These are phyloP conservation scores for Drosophila lowei DNA, from an alignment of 1,140 invertebrate genomes.

Conservation along the genomic window DNA sequence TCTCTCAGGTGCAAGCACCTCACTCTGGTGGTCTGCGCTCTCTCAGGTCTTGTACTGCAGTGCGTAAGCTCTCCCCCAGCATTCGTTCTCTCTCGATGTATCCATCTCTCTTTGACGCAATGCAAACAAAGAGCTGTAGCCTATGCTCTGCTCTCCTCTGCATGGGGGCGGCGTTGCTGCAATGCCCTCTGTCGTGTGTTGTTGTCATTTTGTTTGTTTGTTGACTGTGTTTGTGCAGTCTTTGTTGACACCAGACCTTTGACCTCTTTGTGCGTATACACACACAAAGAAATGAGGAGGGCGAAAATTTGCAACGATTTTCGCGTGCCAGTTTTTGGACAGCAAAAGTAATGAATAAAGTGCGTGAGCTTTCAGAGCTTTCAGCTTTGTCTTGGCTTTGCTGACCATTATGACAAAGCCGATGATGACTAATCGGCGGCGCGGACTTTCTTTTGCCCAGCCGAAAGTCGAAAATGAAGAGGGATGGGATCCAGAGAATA, in stretches of 20 bases:
- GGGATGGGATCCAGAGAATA: too few relatives aligned
- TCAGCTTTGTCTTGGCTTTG: slow-evolving; percentile 31
- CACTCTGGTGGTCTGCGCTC: too few relatives aligned
- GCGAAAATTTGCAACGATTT: background rate
- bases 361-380: slow-evolving; percentile 13
- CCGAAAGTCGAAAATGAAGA: too few relatives aligned
- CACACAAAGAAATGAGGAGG: slow-evolving; percentile 2
- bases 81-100: background rate
- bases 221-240: slow-evolving; percentile 44
- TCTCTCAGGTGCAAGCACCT: too few relatives aligned
- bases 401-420: too few relatives aligned
- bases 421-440: too few relatives aligned
- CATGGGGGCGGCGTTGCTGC: slow-evolving; percentile 52
- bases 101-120: slow-evolving; percentile 18
- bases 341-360: slow-evolving; percentile 15
- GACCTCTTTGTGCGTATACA: slow-evolving; percentile 48
- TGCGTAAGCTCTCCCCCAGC: slow-evolving; percentile 10
- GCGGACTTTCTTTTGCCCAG: too few relatives aligned
- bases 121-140: slow-evolving; percentile 42
- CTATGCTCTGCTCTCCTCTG: background rate
- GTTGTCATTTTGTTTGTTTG: slow-evolving; percentile 30
- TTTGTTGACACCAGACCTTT: slow-evolving; percentile 60
- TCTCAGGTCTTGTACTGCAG: too few relatives aligned
- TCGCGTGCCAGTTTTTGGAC: background rate
- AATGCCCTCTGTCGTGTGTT: slow-evolving; percentile 42